Evolutionary conservation across 2,113 vertebrate genomes (phyloP).

Genomic region (Pseudorhombus dupliciocellatus): DNA sequence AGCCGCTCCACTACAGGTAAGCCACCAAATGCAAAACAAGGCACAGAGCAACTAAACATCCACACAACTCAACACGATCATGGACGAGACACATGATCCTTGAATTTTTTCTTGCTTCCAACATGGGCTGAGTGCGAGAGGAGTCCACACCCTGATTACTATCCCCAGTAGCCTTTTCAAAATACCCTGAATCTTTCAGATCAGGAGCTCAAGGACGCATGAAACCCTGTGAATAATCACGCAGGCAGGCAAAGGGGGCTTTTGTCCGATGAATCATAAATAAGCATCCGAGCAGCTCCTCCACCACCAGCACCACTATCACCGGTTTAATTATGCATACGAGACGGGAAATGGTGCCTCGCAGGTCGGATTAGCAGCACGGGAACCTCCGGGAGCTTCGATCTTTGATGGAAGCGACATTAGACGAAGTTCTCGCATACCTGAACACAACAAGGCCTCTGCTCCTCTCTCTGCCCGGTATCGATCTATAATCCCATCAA

Average conservation of each 20-base stretch:
- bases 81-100: constrained; percentile 53
- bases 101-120: constrained; percentile 25
- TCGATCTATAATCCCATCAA: constrained; percentile 48
- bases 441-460: constrained; percentile 72
- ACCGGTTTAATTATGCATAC: constrained; percentile 37
- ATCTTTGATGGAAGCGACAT: constrained; percentile 50
- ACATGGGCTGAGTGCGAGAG: constrained; percentile 33
- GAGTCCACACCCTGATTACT: constrained; percentile 65
- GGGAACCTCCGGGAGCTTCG: constrained; percentile 35
- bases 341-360: constrained; percentile 33
- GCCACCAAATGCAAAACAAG: constrained; percentile 65
- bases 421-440: constrained; percentile 55
- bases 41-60: constrained; percentile 62
- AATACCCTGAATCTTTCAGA: constrained; percentile 45
- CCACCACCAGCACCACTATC: not conserved
- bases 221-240: constrained; percentile 51
- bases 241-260: constrained; percentile 43
- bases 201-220: constrained; percentile 64
- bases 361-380: constrained; percentile 31
- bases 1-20: constrained; percentile 64
- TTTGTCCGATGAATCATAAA: constrained; percentile 68
- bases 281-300: constrained; percentile 46
- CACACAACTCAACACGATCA: constrained; percentile 21
- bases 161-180: constrained; percentile 8
- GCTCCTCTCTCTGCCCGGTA: constrained; percentile 5